phyloP scores from a whole-genome alignment of 2,888 invertebrate species.

The Masnerella sp. region DNA sequence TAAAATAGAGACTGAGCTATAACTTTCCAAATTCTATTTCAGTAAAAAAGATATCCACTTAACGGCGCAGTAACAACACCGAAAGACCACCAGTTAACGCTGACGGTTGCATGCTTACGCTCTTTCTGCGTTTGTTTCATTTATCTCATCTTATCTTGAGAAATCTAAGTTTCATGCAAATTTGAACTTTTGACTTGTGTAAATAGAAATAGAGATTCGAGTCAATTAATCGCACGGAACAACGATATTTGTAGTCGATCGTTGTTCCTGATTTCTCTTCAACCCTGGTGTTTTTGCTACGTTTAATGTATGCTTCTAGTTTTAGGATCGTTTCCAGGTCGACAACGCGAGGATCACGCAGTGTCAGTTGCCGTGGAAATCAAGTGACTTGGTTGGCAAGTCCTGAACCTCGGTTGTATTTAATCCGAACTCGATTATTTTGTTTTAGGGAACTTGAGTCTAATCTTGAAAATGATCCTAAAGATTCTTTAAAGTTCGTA shows the following conservation, averaged over 20 bases:
- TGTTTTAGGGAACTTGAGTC: constrained; percentile 43
- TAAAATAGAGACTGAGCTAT: too few relatives aligned
- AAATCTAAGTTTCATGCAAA: constrained; percentile 45
- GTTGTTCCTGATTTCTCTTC: constrained; percentile 42
- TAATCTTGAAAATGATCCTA: constrained; percentile 60
- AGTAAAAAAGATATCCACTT: too few relatives aligned
- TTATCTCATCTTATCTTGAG: constrained; percentile 8
- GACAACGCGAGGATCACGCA: constrained; percentile 53
- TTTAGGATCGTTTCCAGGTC: constrained; percentile 62
- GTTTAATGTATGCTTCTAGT: constrained; percentile 58
- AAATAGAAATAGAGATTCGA: constrained; percentile 48
- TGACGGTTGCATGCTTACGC: constrained; percentile 58
- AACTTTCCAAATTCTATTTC: too few relatives aligned
- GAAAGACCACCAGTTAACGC: constrained; percentile 57
- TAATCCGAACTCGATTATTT: too few relatives aligned
- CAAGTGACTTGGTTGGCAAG: constrained; percentile 6
- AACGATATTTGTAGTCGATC: constrained; percentile 23
- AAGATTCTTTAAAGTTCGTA: constrained; percentile 24
- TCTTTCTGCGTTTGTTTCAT: constrained; percentile 27
- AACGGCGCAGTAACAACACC: constrained; percentile 13
- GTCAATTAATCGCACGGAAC: too few relatives aligned
- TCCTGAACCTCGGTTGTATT: constrained; percentile 1
- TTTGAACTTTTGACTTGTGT: constrained; percentile 59
- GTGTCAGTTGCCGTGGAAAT: constrained; percentile 11
- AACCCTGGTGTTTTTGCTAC: constrained; percentile 61